Evolutionary conservation across 2,888 invertebrate genomes (phyloP).

Genomic region (Scrobipalpa atriplicella): DNA sequence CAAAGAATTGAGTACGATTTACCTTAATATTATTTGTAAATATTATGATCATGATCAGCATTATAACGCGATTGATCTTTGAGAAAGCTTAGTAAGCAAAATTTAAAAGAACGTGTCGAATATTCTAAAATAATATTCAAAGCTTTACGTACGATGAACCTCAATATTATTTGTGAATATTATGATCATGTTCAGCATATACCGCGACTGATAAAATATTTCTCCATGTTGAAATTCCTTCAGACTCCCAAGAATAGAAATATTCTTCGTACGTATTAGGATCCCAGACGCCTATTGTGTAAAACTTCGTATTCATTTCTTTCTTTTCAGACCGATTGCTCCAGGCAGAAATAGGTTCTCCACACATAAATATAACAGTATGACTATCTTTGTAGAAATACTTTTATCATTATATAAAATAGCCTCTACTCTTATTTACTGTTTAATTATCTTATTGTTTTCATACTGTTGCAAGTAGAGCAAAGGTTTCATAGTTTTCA

Average conservation of each 20-base stretch:
- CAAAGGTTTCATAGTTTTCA: constrained; percentile 4
- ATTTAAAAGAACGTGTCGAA: no score
- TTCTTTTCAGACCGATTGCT: constrained; percentile 37
- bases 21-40: no score
- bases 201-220: not conserved
- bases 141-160: no score
- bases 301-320: constrained; percentile 41
- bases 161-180: not conserved
- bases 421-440: not conserved
- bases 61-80: no score
- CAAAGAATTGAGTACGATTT: no score
- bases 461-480: not conserved
- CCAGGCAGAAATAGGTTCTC: constrained; percentile 35
- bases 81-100: no score
- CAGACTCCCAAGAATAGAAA: constrained; percentile 36
- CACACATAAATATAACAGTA: constrained; percentile 19
- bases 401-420: no score
- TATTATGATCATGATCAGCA: no score
- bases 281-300: constrained; percentile 42
- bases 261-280: constrained; percentile 33
- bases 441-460: not conserved
- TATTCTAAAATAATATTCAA: no score
- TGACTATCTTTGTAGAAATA: not conserved
- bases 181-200: not conserved
- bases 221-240: constrained; percentile 15